Conservation (phyloP, 2,888 invertebrate genomes). For the Stratiomys singularior region DNA sequence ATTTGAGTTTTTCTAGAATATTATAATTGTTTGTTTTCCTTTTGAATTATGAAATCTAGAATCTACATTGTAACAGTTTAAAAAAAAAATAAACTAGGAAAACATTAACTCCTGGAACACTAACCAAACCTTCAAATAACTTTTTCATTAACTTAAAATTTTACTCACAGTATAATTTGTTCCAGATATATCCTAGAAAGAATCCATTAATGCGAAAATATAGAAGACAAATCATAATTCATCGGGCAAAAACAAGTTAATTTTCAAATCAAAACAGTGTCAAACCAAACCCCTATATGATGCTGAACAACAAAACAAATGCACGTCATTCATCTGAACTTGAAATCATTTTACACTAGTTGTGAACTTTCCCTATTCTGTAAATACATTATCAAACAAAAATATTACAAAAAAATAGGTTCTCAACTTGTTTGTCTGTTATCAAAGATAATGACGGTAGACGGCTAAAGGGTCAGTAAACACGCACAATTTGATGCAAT, state of each 20-base stretch:
- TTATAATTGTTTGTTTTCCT: too few species aligned
- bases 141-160: neutral
- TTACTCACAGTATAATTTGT: conserved; percentile 54
- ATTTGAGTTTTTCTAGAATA: too few species aligned
- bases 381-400: neutral
- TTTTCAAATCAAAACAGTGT: conserved; percentile 2
- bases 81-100: neutral
- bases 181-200: conserved; percentile 54
- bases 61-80: neutral
- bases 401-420: conserved; percentile 27
- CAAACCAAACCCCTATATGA: neutral
- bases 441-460: conserved; percentile 42
- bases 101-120: neutral
- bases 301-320: neutral
- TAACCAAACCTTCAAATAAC: neutral
- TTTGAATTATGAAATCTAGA: too few species aligned
- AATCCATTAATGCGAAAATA: conserved; percentile 33
- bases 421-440: conserved; percentile 38
- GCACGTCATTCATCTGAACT: neutral
- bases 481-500: conserved; percentile 29
- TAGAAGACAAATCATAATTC: neutral
- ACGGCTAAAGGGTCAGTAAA: conserved; percentile 35
- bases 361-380: neutral
- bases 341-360: neutral
- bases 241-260: neutral